These are phyloP conservation scores for Glaucomys volans DNA, from an alignment of 2,113 vertebrate species.

Conservation along the genomic window DNA sequence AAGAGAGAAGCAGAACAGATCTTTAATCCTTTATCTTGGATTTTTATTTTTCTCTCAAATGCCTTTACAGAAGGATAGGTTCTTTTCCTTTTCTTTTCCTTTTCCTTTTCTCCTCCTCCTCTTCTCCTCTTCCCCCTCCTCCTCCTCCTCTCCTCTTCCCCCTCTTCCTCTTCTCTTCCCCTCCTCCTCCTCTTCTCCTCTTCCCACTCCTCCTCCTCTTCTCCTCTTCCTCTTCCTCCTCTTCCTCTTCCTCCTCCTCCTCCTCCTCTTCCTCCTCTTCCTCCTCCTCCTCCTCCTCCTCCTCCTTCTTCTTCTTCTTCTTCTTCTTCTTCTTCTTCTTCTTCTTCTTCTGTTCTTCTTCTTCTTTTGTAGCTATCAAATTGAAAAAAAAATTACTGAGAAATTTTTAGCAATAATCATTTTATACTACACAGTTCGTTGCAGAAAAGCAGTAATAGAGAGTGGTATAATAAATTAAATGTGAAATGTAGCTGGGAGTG, in stretches of 20 bases:
- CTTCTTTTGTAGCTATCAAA: constrained; percentile 67
- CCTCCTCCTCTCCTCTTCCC: no score
- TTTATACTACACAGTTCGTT: constrained; percentile 84
- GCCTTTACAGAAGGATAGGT: constrained; percentile 63
- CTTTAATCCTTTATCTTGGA: constrained; percentile 74
- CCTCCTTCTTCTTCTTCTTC: not conserved
- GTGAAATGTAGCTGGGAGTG: constrained; percentile 84
- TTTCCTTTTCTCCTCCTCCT: not conserved
- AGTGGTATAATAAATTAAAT: constrained; percentile 87
- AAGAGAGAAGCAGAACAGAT: constrained; percentile 69
- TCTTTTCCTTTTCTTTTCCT: not conserved
- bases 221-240: no score
- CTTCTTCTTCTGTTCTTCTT: not conserved
- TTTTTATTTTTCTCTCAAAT: constrained; percentile 73
- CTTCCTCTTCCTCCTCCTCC: no score
- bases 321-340: no score
- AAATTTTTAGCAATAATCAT: constrained; percentile 88
- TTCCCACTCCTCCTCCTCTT: no score
- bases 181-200: not conserved
- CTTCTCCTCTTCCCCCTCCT: not conserved
- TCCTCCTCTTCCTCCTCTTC: not conserved
- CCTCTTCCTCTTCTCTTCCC: not conserved
- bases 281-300: not conserved
- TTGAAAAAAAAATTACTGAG: constrained; percentile 76
- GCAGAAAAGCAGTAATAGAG: constrained; percentile 85